phyloP scores from a whole-genome alignment of 2,888 invertebrate genomes.

The Hydrotaea diabolus region DNA sequence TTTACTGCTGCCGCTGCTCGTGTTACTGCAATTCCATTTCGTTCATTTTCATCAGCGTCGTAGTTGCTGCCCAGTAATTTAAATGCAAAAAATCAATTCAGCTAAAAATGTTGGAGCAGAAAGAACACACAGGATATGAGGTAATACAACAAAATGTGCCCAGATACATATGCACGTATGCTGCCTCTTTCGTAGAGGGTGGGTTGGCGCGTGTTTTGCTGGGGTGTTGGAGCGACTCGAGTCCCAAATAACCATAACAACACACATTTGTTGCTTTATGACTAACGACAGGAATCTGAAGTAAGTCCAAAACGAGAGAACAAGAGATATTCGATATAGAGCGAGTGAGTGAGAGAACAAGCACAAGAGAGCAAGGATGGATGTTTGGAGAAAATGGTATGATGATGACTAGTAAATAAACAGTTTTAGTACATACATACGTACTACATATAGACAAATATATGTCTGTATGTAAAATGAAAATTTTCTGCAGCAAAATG shows the following conservation, averaged over 20 bases:
- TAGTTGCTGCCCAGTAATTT: constrained; percentile 64
- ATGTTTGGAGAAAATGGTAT: neutral
- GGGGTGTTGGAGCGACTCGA: neutral
- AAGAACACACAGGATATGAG: constrained; percentile 44
- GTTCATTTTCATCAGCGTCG: constrained; percentile 41
- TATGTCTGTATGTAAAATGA: constrained; percentile 35
- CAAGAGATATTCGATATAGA: neutral
- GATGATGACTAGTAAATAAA: constrained; percentile 26
- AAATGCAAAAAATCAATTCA: constrained; percentile 77
- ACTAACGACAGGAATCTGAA: neutral
- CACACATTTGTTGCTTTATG: constrained; percentile 60
- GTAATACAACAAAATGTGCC: constrained; percentile 42
- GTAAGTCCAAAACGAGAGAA: neutral
- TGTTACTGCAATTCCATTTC: constrained; percentile 29
- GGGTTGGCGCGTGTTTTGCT: neutral
- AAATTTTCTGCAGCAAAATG: constrained; percentile 41
- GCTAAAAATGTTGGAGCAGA: constrained; percentile 71
- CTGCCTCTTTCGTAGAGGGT: neutral
- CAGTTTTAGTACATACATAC: neutral
- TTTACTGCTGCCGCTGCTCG: constrained; percentile 19
- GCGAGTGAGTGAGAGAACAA: neutral
- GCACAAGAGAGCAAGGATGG: neutral
- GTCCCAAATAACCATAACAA: constrained; percentile 5
- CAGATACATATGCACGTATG: constrained; percentile 21
- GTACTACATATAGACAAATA: neutral